These are phyloP conservation scores for human (Homo sapiens) DNA, from an alignment of 2,113 vertebrate species.

Conservation along the genomic window GRCh38 chr3:20417501-20418000, in stretches of 20 bases:
- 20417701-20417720: slow-evolving; percentile 77
- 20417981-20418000: slow-evolving; percentile 50
- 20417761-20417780: slow-evolving; percentile 54
- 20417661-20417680: slow-evolving; percentile 85
- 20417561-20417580: slow-evolving; percentile 84
- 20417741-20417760: slow-evolving; percentile 77
- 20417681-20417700: slow-evolving; percentile 80
- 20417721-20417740: slow-evolving; percentile 82
- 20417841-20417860: background rate
- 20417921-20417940: slow-evolving; percentile 3
- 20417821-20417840: background rate
- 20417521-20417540: slow-evolving; percentile 73
- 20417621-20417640: slow-evolving; percentile 79
- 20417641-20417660: slow-evolving; percentile 84
- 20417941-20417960: slow-evolving; percentile 49
- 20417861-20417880: slow-evolving; percentile 35
- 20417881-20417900: slow-evolving; percentile 72
- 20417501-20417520: slow-evolving; percentile 71
- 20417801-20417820: slow-evolving; percentile 53
- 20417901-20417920: slow-evolving; percentile 31
- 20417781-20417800: slow-evolving; percentile 51
- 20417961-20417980: slow-evolving; percentile 63
- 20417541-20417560: slow-evolving; percentile 68
- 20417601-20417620: slow-evolving; percentile 83
- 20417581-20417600: slow-evolving; percentile 82